Evolutionary conservation across 2,113 vertebrate species (phyloP), one percentile per base, ranked within the genome.

Genomic region (Oenanthe melanoleuca): DNA sequence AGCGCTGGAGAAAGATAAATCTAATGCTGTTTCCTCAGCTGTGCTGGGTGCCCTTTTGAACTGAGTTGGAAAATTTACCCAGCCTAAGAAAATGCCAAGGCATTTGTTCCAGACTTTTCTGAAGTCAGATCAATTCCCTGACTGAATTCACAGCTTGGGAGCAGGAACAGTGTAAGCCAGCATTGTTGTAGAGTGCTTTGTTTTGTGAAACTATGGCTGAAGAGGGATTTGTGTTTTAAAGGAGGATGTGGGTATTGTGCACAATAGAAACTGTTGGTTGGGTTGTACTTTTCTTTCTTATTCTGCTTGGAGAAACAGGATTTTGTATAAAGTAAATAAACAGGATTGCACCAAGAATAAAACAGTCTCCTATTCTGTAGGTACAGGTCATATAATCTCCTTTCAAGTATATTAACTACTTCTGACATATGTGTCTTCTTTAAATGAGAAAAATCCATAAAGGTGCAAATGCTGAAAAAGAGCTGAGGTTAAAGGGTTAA

Each of bases 161-260:
- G 71, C 75, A 86, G 71, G 52, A 93, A 55, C 74, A 16, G 34
- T 88, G 83, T 71, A 92, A 88, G 86, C 86, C 94, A 94, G 64
- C 80, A 93, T 94, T 96, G 94, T 91, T 92, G 64, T 72, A 80
- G 29, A 64, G 15, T 44, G 75, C 72, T 94, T 97, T 94, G 92
- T 94, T 92, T 80, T 78, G 19, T 93, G 80, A 94, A 94, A 83
- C 47, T 59, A 19, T 55, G 52, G 45, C 82, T 50, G 64, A 90
- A 78, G 92, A 94, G 57, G 89, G 72, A 93, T 94, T 93, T 94
- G 77, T 92, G 67, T 88, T 93, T 72, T 86, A 84, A 87, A 95
- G 59, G 61, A 94, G 50, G 80, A 95, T 91, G 42, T 85, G 80
- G 40, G 49, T 92, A 92, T 85, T 85, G 70, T 79, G 73, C 57